Base-by-base conservation (phyloP, 2,113 vertebrate genomes). In the Antennarius striatus region DNA sequence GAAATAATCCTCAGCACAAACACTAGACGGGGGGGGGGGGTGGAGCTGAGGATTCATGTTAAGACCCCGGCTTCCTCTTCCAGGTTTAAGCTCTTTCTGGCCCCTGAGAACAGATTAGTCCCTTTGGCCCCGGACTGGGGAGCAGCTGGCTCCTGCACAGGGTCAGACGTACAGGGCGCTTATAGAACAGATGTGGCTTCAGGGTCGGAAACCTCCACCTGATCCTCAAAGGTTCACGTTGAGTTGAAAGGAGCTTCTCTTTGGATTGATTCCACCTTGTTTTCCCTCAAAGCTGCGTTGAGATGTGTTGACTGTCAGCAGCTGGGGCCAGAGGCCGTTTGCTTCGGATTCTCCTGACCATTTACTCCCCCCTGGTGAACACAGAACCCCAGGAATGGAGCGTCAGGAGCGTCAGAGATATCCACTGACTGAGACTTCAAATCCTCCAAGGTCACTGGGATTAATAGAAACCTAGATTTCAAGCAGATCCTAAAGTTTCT, bases 1-100 rank as follows among this genome's bases (percentile, higher is more conserved):
- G 67, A 47, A 78, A 67, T 84, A 84, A 84, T 86, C 83, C 80
- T 67, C 66, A 71, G 54, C 59, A 73, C 79, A 88, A 89, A 86
- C 85, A 78, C 65, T 69, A 63, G 82, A 59, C 58, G 71, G 52
- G 46, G 68, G 61, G 84, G 61, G 84, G 79, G 72, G 85, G 54
- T 80, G 60, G 67, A 79, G 63, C 58, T 13, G 28, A 76, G 72
- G 72, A 77, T 86, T 86, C 63, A 79, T 47, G 70, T 76, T 74
- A 80, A 84, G 73, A 73, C 80, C 67, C 69, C 74, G 16, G 75
- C 81, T 88, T 85, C 86, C 81, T 85, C 75, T 84, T 89, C 68
- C 72, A 85, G 84, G 68, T 87, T 77, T 88, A 87, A 89, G 84
- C 82, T 81, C 63, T 68, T 85, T 82, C 74, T 73, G 75, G 81